Conservation (phyloP, 2,888 invertebrate species). For the Fabriciana adippe region DNA sequence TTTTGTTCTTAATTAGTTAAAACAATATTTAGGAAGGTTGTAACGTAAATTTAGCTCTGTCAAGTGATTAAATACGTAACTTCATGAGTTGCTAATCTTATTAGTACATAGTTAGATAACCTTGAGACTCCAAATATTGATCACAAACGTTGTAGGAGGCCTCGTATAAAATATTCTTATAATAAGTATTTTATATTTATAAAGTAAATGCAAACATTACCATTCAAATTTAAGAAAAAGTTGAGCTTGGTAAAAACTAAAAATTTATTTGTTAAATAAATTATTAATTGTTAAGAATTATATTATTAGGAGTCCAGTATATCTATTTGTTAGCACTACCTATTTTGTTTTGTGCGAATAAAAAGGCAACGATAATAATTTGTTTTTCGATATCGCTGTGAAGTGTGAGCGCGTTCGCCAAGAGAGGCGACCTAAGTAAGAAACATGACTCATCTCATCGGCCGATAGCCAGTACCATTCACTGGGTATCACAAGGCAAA, state of each 20-base stretch:
- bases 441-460: slow-evolving; percentile 41
- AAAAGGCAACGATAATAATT: slow-evolving; percentile 30
- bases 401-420: slow-evolving; percentile 31
- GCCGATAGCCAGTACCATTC: slow-evolving; percentile 42
- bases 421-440: slow-evolving; percentile 19
- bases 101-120: slow-evolving; percentile 21
- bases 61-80: background rate
- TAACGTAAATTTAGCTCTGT: too few relatives aligned
- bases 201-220: background rate
- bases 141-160: slow-evolving; percentile 28
- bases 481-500: slow-evolving; percentile 43
- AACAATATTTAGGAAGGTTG: too few relatives aligned
- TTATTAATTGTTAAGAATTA: slow-evolving; percentile 4
- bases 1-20: too few relatives aligned
- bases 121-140: slow-evolving; percentile 30
- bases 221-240: background rate
- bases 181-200: background rate
- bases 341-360: background rate
- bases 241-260: background rate
- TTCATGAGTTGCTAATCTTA: slow-evolving; percentile 15
- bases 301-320: background rate
- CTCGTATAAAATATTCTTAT: background rate
- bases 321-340: background rate
- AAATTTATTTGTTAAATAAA: background rate
- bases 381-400: slow-evolving; percentile 35